Evolutionary conservation across 2,888 invertebrate species (phyloP).

Genomic region (Byasa hedistus): DNA sequence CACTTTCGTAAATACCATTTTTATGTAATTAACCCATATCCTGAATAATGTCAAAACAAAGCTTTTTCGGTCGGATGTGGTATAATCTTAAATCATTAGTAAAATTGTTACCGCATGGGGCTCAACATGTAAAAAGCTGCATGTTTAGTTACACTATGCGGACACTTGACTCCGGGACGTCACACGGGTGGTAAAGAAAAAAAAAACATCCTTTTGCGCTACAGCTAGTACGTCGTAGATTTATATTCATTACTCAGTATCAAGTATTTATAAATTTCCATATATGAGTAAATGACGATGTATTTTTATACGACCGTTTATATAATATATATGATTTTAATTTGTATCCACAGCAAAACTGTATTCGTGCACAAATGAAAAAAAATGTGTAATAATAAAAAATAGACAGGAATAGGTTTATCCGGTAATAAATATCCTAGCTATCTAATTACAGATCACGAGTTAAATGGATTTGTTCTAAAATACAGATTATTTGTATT

Average conservation of each 20-base stretch:
- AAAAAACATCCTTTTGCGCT: background rate
- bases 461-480: background rate
- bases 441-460: background rate
- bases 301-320: too few relatives aligned
- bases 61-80: background rate
- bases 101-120: constrained; percentile 12
- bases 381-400: too few relatives aligned
- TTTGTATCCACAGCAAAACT: too few relatives aligned
- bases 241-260: background rate
- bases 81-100: background rate
- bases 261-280: too few relatives aligned
- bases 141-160: constrained; percentile 6
- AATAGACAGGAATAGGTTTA: too few relatives aligned
- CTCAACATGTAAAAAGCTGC: constrained; percentile 9
- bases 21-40: background rate
- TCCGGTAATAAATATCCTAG: background rate
- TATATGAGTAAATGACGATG: too few relatives aligned
- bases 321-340: too few relatives aligned
- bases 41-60: background rate
- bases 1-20: background rate
- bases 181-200: constrained; percentile 1
- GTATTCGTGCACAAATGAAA: too few relatives aligned
- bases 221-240: background rate
- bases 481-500: background rate
- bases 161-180: constrained; percentile 3